Evolutionary conservation across 2,888 invertebrate genomes (phyloP).

Genomic region (Masnerella sp.): DNA sequence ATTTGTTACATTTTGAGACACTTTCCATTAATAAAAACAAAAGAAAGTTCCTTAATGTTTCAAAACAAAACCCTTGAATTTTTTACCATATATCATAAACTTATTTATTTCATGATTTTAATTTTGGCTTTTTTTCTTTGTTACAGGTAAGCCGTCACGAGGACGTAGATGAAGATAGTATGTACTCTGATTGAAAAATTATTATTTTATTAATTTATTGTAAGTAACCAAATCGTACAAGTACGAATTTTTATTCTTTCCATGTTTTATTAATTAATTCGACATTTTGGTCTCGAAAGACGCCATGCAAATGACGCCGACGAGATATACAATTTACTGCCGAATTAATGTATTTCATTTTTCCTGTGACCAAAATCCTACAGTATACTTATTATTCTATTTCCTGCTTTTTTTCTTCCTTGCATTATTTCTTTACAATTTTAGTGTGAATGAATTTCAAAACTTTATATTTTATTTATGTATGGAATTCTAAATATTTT

Average conservation of each 20-base stretch:
- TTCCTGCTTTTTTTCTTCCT: not conserved
- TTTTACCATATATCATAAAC: no score
- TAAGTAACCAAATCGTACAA: constrained; percentile 59
- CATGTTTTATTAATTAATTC: no score
- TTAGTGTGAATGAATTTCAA: no score
- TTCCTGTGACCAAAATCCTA: no score
- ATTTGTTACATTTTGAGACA: no score
- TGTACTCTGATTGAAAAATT: constrained; percentile 65
- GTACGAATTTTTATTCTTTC: constrained; percentile 5
- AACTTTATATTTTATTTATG: no score
- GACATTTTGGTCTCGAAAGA: constrained; percentile 39
- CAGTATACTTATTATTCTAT: not conserved
- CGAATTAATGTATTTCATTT: constrained; percentile 32
- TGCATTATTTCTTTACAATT: no score
- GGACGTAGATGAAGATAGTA: constrained; percentile 66
- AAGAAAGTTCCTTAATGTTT: no score
- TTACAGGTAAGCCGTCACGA: constrained; percentile 71
- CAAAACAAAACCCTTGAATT: no score
- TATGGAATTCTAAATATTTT: no score
- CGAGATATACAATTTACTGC: constrained; percentile 33
- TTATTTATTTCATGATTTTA: no score
- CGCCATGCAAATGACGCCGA: constrained; percentile 23
- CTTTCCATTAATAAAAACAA: no score
- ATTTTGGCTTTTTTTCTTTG: constrained; percentile 42
- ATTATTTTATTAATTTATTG: constrained; percentile 61